phyloP scores from a whole-genome alignment of 2,113 vertebrate species.

The Oxyruncus cristatus region DNA sequence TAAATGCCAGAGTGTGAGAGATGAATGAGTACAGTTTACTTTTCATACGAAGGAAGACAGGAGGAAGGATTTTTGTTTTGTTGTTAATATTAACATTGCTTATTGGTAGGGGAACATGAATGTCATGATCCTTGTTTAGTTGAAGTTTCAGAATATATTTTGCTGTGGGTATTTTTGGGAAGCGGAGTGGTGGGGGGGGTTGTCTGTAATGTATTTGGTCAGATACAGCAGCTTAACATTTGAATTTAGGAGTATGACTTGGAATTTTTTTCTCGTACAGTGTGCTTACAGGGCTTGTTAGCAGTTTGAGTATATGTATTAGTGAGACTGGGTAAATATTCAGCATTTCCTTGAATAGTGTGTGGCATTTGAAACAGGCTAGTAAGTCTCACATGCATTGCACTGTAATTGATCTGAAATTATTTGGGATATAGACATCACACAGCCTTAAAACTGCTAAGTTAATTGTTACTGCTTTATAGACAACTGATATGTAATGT shows the following conservation, averaged over 20 bases:
- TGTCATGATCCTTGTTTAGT: not conserved
- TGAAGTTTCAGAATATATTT: not conserved
- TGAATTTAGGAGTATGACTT: not conserved
- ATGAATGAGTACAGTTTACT: not conserved
- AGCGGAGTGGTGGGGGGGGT: fast-evolving
- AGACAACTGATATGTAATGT: not conserved
- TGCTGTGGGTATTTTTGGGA: not conserved
- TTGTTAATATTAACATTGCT: not conserved
- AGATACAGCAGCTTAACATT: not conserved
- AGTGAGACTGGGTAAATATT: not conserved
- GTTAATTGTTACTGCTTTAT: not conserved
- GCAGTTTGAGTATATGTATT: not conserved
- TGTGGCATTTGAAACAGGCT: not conserved
- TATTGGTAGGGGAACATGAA: not conserved
- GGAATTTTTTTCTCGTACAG: not conserved
- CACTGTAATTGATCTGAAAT: not conserved
- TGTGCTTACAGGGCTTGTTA: not conserved
- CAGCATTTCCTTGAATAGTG: not conserved
- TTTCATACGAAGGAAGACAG: not conserved
- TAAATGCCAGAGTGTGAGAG: not conserved
- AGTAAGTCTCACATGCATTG: not conserved
- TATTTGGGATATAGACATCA: not conserved
- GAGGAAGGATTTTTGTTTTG: not conserved
- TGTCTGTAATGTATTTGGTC: not conserved
- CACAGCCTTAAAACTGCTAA: not conserved